Base-by-base conservation (phyloP, 2,797 vertebrate genomes). In the Hippocampus kuda region DNA sequence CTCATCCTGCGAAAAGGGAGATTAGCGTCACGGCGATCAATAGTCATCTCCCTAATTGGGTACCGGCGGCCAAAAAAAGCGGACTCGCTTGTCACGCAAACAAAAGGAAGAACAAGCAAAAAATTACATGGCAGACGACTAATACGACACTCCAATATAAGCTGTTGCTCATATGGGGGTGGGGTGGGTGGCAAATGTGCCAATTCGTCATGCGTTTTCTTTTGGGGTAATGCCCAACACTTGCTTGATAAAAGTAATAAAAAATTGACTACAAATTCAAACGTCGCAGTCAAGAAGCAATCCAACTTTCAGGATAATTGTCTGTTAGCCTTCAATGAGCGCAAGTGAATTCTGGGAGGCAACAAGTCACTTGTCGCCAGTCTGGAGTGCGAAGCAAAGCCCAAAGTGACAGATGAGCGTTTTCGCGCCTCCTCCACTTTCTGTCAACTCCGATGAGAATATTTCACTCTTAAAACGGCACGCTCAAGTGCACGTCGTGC, bases 31-130 rank as follows among this genome's bases (percentile, higher is more conserved):
- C 84, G 81, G 75, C 76, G 70, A 90, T 91, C 89, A 89, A 91
- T 91, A 90, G 88, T 88, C 84, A 90, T 90, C 88, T 88, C 82
- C 86, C 87, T 91, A 90, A 91, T 90, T 91, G 88, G 88, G 86
- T 88, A 87, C 87, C 86, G 87, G 87, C 78, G 84, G 80, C 78
- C 84, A 86, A 83, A 89, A 88, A 38, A 38, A 87, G 82, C 84
- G 79, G 78, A 86, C 84, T 81, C 70, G 72, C 77, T 85, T 79
- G 79, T 85, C 78, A 83, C 80, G 80, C 75, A 85, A 85, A 86
- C 79, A 83, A 86, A 82, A 83, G 83, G 69, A 75, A 79, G 75
- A 71, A 76, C 68, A 60, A 66, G 68, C 84, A 81, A 38, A 64
- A 51, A 51, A 22, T 74, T 67, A 51, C 12, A 44, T 67, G 54